Conservation (phyloP, 2,888 invertebrate species). For the Uropetala carovei region DNA sequence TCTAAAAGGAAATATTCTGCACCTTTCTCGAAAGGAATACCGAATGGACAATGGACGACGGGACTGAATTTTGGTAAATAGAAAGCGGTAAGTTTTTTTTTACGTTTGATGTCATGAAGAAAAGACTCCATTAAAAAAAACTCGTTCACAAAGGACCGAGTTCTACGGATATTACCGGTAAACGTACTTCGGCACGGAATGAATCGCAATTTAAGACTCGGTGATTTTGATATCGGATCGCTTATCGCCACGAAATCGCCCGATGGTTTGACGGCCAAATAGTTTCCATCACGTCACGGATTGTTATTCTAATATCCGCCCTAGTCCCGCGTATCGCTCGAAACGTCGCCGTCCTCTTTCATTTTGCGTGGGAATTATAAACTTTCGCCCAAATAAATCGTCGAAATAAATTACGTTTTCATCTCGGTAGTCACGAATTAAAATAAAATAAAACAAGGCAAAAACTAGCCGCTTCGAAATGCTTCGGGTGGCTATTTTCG, state of each 20-base stretch:
- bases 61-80: background rate
- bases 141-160: background rate
- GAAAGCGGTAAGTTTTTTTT: background rate
- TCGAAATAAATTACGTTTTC: too few relatives aligned
- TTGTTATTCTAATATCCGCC: too few relatives aligned
- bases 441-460: too few relatives aligned
- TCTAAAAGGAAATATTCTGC: background rate
- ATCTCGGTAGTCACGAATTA: too few relatives aligned
- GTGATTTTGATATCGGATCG: background rate
- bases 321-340: too few relatives aligned
- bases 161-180: background rate
- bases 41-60: background rate
- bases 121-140: background rate
- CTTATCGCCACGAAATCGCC: background rate
- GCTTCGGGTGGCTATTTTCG: too few relatives aligned
- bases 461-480: too few relatives aligned
- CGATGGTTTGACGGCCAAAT: background rate
- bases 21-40: background rate
- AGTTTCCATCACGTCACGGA: too few relatives aligned
- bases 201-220: conserved; percentile 16
- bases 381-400: too few relatives aligned
- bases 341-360: too few relatives aligned
- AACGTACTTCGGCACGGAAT: background rate
- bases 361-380: too few relatives aligned
- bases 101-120: background rate